Evolutionary conservation across 2,797 vertebrate species (phyloP), one percentile per base, ranked within the genome.

Genomic region (Phataginus tetradactyla): DNA sequence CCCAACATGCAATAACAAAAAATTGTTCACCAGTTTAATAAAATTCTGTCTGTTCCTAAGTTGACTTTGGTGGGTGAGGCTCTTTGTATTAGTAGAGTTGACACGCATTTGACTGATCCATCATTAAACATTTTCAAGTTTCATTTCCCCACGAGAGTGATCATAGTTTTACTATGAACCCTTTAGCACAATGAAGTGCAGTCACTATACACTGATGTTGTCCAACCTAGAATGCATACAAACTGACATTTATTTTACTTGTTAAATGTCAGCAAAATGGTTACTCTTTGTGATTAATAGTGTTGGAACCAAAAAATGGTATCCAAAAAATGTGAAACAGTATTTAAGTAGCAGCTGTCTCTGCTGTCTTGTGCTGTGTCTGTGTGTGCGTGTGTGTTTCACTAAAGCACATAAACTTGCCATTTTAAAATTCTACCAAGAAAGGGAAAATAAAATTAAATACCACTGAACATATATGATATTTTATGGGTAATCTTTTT

Each of bases 41-140:
- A 96, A 91, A 79, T 59, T 96, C 14, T 98, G 25, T 78, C 57
- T 96, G 61, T 95, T 96, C 93, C 90, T 93, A 59, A 95, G 42
- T 94, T 96, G 77, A 79, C 84, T 64, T 91, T 96, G 20, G 18
- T 72, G 96, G 66, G 9, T 90, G 89, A 92, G 37, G 18, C 39
- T 96, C 75, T 97, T n/a, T 79, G 34, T 90, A 32, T 45, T 86
- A 91, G 66, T 88, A 90, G 97, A 97, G 57, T 97, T 97, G 37
- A 89, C 96, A 68, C 85, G 39, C 21, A 32, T 96, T 96, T 97
- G 84, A 95, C 61, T 92, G 37, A 86, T 32, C 75, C 77, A 45
- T 93, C 21, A 87, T 96, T 96, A 95, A 91, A 85, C 61, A 51
- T 81, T 97, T 92, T 97, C 42, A 85, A 80, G 68, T 88, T 90